Conservation (phyloP, 2,113 vertebrate genomes). For the Oncorhynchus gorbuscha region DNA sequence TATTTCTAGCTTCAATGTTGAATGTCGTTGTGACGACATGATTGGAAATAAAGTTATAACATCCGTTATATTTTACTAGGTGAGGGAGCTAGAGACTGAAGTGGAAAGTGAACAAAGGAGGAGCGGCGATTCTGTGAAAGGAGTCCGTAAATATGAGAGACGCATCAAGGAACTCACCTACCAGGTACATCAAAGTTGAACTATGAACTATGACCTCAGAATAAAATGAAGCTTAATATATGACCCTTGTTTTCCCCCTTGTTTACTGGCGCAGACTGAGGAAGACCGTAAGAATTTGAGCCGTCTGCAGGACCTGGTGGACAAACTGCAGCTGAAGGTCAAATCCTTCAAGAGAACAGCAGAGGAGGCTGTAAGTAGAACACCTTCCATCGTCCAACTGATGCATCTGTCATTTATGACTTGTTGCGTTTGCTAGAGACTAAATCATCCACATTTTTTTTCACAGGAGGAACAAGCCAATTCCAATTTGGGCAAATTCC, state of each 20-base stretch:
- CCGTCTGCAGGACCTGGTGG: slow-evolving; percentile 80
- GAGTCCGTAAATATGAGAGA: slow-evolving; percentile 76
- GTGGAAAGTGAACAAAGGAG: slow-evolving; percentile 69
- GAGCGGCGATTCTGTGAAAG: slow-evolving; percentile 71
- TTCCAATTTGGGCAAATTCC: slow-evolving; percentile 59
- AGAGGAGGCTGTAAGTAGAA: slow-evolving; percentile 71
- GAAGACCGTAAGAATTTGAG: slow-evolving; percentile 80
- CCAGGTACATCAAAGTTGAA: slow-evolving; percentile 56
- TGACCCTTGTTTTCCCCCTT: neutral
- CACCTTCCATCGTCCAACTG: neutral
- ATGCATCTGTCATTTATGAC: neutral
- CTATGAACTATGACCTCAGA: neutral
- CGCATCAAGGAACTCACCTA: slow-evolving; percentile 83
- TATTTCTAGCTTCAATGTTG: too few relatives aligned
- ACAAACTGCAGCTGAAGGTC: slow-evolving; percentile 81
- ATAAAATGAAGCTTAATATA: neutral
- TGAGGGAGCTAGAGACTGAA: slow-evolving; percentile 81
- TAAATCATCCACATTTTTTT: neutral
- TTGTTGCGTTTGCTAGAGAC: neutral
- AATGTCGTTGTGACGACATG: neutral
- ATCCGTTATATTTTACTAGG: slow-evolving; percentile 43
- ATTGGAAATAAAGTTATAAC: slow-evolving; percentile 42
- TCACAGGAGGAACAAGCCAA: slow-evolving; percentile 69
- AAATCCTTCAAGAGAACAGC: slow-evolving; percentile 80
- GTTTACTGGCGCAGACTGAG: slow-evolving; percentile 56